Evolutionary conservation across 2,888 invertebrate genomes (phyloP), one percentile per base, ranked within the genome.

Genomic region (Belgica antarctica): DNA sequence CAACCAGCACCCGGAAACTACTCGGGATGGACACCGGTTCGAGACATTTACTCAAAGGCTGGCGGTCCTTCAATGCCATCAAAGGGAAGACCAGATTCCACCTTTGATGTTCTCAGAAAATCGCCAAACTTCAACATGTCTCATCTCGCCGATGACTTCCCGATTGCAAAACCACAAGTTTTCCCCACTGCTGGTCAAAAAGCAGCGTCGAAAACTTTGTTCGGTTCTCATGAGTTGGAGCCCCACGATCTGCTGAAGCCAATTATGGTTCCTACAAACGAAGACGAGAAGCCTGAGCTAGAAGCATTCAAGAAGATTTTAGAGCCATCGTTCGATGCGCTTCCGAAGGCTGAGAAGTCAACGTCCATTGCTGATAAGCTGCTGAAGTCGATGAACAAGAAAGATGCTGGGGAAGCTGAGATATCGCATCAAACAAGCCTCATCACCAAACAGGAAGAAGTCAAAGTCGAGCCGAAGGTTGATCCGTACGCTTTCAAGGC

Each of bases 331-430:
- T 69, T 71, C 24, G 70, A 72, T 22, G 73, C 79, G 52, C 79
- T 78, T 24, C 76, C 77, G 0, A 79, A 79, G 71, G 75, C 77
- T 27, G 79, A 79, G 62, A 78, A 77, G 65, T 77, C 78, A n/a
- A 83, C 84, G 0, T 86, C 86, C 72, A 86, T 86, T 73, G 86
- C 86, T 0, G 86, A 86, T 73, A 86, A 85, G 75, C 81, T 86
- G 2, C 78, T 86, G 0, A 84, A 85, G 75, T 86, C 85, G 4
- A 77, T 80, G 2, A 79, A 83, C 80, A 77, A 85, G 80, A 78
- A 85, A 81, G 77, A 85, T 81, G 73, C 85, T n/a, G 41, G 41
- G 2, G 41, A 41, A 41, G 41, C n/a, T n/a, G 41, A 41, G 2
- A 3, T n/a, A n/a, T n/a, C 41, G 2, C 41, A 41, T 41, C 15